Evolutionary conservation across 2,797 vertebrate genomes (phyloP), one percentile per base, ranked within the genome.

Genomic region (Geotrypetes seraphini): DNA sequence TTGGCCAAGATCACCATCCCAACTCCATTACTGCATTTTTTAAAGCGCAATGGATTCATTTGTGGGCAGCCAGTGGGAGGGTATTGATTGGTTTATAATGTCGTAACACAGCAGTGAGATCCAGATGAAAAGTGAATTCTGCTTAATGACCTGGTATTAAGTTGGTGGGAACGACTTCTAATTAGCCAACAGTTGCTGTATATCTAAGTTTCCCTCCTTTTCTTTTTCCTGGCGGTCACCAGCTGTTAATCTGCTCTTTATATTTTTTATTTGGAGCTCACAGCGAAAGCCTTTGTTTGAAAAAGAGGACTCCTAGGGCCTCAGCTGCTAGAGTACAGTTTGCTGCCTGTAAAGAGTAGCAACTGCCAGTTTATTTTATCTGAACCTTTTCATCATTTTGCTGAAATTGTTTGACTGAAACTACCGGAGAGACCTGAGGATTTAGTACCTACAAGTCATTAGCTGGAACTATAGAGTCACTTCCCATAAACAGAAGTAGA

Each of bases 281-380:
- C 69, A 66, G 70, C 55, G 74, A 76, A 72, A 78, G 69, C 71
- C 78, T 84, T 83, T 84, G 81, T 81, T 76, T 83, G 74, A 77
- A 75, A 78, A 83, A 77, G 71, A 81, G 81, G 85, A 84, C 88
- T 92, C 83, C 78, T 63, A 66, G 86, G 89, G 90, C 91, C 91
- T 93, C 83, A 84, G 89, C 89, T 92, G 89, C 84, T 57, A 69
- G 81, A 84, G 84, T 89, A 73, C 85, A 87, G 83, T 80, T 76
- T 89, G 84, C 84, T 88, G 83, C 78, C 81, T 81, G 71, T 86
- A 69, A 90, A 87, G 89, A 92, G 91, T 89, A 91, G 90, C 89
- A 91, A 93, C 91, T 96, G 93, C 95, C 95, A 96, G 89, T 90
- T 92, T 89, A 89, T 95, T 93, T 97, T 93, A 96, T 89, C 89